phyloP scores from a whole-genome alignment of 2,888 invertebrate species.

The Bibio marci region DNA sequence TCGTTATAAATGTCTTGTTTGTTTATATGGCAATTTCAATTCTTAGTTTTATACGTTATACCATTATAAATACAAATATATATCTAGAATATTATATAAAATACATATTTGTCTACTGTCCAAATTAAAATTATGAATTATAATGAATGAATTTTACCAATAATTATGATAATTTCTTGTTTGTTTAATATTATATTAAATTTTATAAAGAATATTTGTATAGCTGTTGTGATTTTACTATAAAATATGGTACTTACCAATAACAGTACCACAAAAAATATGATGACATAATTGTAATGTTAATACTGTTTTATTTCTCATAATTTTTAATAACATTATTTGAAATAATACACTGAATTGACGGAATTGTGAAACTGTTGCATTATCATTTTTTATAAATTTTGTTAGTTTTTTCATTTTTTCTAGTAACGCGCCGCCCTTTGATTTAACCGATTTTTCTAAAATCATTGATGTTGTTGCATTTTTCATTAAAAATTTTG shows the following conservation, averaged over 20 bases:
- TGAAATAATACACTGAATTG: constrained; percentile 41
- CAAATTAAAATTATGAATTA: background rate
- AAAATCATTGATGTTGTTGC: constrained; percentile 7
- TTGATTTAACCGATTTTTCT: constrained; percentile 6
- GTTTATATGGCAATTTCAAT: too few species aligned
- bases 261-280: constrained; percentile 37
- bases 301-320: constrained; percentile 38
- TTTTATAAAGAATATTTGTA: too few species aligned
- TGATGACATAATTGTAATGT: constrained; percentile 45
- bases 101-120: too few species aligned
- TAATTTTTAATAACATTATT: constrained; percentile 41
- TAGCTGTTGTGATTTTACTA: too few species aligned
- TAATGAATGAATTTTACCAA: too few species aligned
- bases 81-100: too few species aligned
- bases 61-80: too few species aligned
- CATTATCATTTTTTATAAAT: constrained; percentile 28
- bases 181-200: too few species aligned
- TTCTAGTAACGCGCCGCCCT: constrained; percentile 23
- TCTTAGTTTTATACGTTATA: too few species aligned
- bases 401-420: constrained; percentile 34
- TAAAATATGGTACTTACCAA: too few species aligned
- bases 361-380: constrained; percentile 34
- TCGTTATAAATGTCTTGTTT: too few species aligned
- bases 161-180: too few species aligned
- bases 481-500: constrained; percentile 18